Evolutionary conservation across 1,140 invertebrate genomes (phyloP).

Genomic region (Mactra quadrangularis): DNA sequence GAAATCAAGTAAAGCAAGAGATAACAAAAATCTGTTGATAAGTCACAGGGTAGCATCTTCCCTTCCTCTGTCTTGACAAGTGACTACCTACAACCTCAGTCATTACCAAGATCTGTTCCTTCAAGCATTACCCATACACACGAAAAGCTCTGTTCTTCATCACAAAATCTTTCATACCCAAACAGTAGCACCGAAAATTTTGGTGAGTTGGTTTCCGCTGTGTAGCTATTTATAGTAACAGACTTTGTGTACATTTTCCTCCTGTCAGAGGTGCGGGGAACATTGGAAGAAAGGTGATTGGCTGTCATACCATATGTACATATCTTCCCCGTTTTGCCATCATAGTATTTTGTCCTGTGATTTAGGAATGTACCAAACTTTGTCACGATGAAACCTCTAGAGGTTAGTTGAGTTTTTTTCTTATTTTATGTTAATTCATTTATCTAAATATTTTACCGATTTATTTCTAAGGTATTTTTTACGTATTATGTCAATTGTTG

Average conservation of each 20-base stretch:
- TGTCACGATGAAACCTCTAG: constrained; percentile 53
- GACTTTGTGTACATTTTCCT: constrained; percentile 45
- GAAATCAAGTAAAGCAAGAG: constrained; percentile 21
- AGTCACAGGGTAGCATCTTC: constrained; percentile 53
- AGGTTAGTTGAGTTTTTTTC: constrained; percentile 18
- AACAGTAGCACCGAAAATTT: constrained; percentile 38
- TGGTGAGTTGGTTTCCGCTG: background rate
- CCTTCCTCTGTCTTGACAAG: constrained; percentile 40
- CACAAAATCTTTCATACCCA: constrained; percentile 8
- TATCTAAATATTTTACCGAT: background rate
- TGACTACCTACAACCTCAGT: constrained; percentile 12
- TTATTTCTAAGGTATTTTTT: background rate
- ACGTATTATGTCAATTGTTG: constrained; percentile 19
- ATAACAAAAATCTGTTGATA: constrained; percentile 47
- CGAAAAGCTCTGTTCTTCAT: constrained; percentile 35
- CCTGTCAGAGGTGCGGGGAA: constrained; percentile 48
- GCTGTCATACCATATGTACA: constrained; percentile 17
- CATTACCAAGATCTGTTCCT: no score
- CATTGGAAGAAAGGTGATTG: constrained; percentile 48
- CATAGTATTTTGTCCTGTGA: constrained; percentile 23
- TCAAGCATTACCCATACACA: background rate
- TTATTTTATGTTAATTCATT: background rate
- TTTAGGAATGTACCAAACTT: constrained; percentile 33
- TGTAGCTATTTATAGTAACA: constrained; percentile 43
- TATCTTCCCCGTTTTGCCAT: constrained; percentile 27